Evolutionary conservation across 1,140 invertebrate genomes (phyloP), one percentile per base, ranked within the genome.

Genomic region (Cepaea nemoralis): DNA sequence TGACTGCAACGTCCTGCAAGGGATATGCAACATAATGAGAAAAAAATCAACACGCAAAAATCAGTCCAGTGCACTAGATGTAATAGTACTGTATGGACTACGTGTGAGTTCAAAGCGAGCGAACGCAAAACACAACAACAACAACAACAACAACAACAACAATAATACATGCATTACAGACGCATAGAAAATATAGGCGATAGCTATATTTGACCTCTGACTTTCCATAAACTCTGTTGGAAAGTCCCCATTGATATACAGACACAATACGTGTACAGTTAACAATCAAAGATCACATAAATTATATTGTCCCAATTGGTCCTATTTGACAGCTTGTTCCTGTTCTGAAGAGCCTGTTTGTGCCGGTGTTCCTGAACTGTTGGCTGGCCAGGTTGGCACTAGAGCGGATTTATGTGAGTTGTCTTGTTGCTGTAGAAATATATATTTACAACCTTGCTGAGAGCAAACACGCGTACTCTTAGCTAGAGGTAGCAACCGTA

Each of bases 361-460:
- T 99, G 88, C 98, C 98, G 50, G 96, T 97, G 71, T 99, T 99
- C 91, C 93, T 99, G 82, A 99, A 99, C 91, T 99, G 97, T 92
- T 99, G 98, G 97, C 93, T 99, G 87, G 98, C 97, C 66, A 99
- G 99, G 91, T 94, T 96, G 88, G 97, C 97, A 40, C 93, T 99
- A 86, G 96, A 99, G 92, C 98, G 98, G 92, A 97, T 99, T 96
- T 97, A 99, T 94, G 97, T 98, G 94, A 97, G 97, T 77, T 71
- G 33, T n/a, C n/a, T n/a, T n/a, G n/a, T n/a, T n/a, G n/a, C n/a
- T n/a, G n/a, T n/a, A n/a, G n/a, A n/a, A n/a, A n/a, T n/a, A n/a
- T n/a, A n/a, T n/a, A n/a, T n/a, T n/a, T n/a, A n/a, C n/a, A n/a
- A n/a, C n/a, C n/a, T n/a, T n/a, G n/a, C n/a, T n/a, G n/a, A n/a